Conservation (phyloP, 2,113 vertebrate genomes). For the Halichoerus grypus region DNA sequence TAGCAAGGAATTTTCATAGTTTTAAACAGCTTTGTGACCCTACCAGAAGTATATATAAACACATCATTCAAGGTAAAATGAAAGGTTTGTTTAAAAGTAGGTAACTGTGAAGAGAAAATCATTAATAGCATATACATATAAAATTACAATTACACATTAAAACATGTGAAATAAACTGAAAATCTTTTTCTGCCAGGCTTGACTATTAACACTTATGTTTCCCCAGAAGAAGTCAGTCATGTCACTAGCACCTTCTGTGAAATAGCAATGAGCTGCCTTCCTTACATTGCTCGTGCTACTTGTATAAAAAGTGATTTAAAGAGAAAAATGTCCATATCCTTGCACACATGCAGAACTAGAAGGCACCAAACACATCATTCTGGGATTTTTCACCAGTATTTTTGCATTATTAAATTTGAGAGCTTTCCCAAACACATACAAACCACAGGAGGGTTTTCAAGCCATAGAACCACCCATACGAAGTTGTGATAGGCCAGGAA, state of each 20-base stretch:
- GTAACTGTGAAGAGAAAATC: constrained; percentile 61
- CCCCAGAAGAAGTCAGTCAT: constrained; percentile 1
- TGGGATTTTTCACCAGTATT: constrained; percentile 21
- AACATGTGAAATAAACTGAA: constrained; percentile 68
- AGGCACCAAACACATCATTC: constrained; percentile 31
- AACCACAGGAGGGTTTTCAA: background rate
- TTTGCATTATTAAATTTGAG: constrained; percentile 9
- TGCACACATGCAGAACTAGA: constrained; percentile 17
- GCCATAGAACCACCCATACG: background rate
- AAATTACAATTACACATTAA: constrained; percentile 58
- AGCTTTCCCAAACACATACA: background rate
- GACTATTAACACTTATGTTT: constrained; percentile 26
- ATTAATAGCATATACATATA: constrained; percentile 43
- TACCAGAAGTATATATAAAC: constrained; percentile 55
- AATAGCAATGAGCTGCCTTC: background rate
- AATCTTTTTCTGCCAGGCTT: constrained; percentile 53
- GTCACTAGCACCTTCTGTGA: constrained; percentile 57
- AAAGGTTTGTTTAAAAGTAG: constrained; percentile 63
- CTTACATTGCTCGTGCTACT: background rate
- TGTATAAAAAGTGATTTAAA: background rate
- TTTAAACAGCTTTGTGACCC: constrained; percentile 44
- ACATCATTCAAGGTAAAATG: constrained; percentile 61
- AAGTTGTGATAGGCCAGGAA: background rate
- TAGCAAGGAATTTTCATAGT: background rate
- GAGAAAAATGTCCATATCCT: background rate